These are phyloP conservation scores for Halictus ligatus DNA, from an alignment of 2,888 invertebrate genomes.

Conservation along the genomic window DNA sequence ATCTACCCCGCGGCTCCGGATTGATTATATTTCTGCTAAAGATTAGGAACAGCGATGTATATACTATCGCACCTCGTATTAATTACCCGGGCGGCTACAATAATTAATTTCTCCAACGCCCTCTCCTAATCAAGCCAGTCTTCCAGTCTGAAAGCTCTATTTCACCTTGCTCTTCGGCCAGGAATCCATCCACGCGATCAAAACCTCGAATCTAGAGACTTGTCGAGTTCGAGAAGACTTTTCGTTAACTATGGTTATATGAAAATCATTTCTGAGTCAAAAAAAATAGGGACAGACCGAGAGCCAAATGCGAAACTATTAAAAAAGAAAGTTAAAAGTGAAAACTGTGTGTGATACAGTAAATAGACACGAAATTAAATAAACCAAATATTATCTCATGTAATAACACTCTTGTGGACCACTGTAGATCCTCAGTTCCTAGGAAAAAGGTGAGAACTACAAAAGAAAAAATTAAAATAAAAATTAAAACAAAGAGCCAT, in stretches of 20 bases:
- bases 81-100: slow-evolving; percentile 39
- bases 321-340: too few species aligned
- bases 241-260: too few species aligned
- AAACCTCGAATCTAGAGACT: neutral
- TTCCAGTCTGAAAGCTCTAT: neutral
- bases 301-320: too few species aligned
- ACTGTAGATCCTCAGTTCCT: too few species aligned
- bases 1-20: slow-evolving; percentile 40
- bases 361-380: too few species aligned
- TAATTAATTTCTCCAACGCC: slow-evolving; percentile 23
- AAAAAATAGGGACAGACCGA: neutral
- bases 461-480: too few species aligned
- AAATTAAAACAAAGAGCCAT: too few species aligned
- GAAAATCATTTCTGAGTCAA: neutral
- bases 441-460: too few species aligned
- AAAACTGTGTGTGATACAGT: too few species aligned
- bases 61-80: slow-evolving; percentile 37
- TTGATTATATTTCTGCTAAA: slow-evolving; percentile 61
- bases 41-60: slow-evolving; percentile 47
- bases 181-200: neutral
- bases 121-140: neutral
- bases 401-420: too few species aligned
- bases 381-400: too few species aligned
- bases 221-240: neutral
- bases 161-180: neutral